Evolutionary conservation across 64 coral and sea anemone species (phyloP).

Genomic region (Astreopora myriophthalma): DNA sequence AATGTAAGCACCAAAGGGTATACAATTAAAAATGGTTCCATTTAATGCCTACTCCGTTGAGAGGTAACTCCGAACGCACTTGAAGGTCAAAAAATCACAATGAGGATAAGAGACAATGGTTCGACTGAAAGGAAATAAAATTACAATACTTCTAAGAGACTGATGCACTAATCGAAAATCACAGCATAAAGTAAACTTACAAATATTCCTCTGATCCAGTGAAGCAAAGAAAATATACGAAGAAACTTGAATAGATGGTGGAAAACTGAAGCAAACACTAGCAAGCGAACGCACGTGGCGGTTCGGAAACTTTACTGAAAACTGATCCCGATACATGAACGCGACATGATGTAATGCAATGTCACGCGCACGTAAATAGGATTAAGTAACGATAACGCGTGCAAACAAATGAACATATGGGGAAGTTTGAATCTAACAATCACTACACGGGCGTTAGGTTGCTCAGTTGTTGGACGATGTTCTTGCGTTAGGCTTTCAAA

Average conservation of each 20-base stretch:
- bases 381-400: background rate
- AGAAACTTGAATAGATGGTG: background rate
- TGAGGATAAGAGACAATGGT: background rate
- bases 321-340: background rate
- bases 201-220: slow-evolving; percentile 11
- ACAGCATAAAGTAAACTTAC: background rate
- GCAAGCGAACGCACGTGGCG: background rate
- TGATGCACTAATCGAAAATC: background rate
- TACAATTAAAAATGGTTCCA: background rate
- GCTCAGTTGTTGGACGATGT: no score
- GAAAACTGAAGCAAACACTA: background rate
- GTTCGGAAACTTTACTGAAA: background rate
- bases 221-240: background rate
- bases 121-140: background rate
- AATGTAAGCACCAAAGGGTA: background rate
- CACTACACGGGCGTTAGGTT: no score
- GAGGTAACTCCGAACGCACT: background rate
- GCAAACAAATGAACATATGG: background rate
- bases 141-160: background rate
- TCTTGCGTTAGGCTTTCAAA: no score
- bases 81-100: background rate
- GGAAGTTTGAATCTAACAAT: background rate
- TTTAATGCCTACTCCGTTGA: background rate
- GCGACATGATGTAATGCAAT: background rate
- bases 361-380: background rate